phyloP scores from a whole-genome alignment of 1,140 invertebrate genomes.

The Cryptotermes secundus region DNA sequence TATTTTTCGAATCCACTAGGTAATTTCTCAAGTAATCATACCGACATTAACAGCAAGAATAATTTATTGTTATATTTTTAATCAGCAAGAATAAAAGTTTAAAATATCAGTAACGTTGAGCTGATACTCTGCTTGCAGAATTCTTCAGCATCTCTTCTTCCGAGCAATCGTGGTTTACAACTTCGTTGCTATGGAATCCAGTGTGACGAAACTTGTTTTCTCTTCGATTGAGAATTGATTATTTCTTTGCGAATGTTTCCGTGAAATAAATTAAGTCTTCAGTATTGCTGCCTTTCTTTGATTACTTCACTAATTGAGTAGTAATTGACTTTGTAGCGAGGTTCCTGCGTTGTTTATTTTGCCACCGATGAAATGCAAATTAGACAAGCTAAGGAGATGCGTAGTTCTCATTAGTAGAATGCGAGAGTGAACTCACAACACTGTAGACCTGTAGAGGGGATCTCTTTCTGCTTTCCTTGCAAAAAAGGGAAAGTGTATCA shows the following conservation, averaged over 20 bases:
- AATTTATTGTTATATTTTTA: too few species aligned
- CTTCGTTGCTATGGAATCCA: not conserved
- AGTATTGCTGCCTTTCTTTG: not conserved
- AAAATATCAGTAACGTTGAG: too few species aligned
- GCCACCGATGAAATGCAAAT: not conserved
- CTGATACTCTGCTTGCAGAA: too few species aligned
- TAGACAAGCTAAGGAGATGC: not conserved
- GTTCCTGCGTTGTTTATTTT: not conserved
- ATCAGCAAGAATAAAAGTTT: too few species aligned
- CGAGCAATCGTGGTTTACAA: too few species aligned
- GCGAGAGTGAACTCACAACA: not conserved
- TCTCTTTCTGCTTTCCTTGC: not conserved
- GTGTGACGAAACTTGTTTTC: not conserved
- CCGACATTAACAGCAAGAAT: too few species aligned
- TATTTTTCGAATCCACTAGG: too few species aligned
- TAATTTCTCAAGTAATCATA: too few species aligned
- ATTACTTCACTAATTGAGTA: conserved; percentile 14
- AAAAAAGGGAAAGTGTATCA: too few species aligned
- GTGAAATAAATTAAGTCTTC: not conserved
- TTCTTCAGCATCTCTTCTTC: too few species aligned
- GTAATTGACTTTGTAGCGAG: not conserved
- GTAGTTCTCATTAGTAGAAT: not conserved
- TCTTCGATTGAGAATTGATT: too few species aligned
- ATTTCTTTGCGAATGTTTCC: not conserved
- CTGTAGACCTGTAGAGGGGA: not conserved